These are phyloP conservation scores for Ophiothrix spiculata DNA, from an alignment of 35 echinoderm and acorn worm genomes.

Conservation along the genomic window DNA sequence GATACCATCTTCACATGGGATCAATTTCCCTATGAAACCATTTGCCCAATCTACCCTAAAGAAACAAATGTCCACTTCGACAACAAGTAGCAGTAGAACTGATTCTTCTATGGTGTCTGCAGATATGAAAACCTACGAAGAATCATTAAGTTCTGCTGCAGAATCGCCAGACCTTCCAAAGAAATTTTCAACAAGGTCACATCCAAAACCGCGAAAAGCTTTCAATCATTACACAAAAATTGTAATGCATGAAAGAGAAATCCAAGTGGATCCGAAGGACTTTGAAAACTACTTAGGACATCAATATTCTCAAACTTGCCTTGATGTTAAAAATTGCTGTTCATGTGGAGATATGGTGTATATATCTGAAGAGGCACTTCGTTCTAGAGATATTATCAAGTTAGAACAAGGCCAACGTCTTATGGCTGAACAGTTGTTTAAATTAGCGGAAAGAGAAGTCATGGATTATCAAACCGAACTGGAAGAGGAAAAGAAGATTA, in stretches of 20 bases:
- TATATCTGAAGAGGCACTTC: not conserved
- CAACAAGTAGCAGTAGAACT: not conserved
- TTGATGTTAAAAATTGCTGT: not conserved
- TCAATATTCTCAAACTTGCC: not conserved
- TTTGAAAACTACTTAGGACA: not conserved
- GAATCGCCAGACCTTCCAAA: not conserved
- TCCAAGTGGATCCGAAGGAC: not conserved
- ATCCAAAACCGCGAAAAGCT: not conserved
- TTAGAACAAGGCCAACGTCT: not conserved
- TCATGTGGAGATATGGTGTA: not conserved
- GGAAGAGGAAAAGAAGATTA: not conserved
- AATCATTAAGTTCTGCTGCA: not conserved
- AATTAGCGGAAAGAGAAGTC: not conserved
- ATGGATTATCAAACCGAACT: not conserved
- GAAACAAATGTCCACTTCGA: not conserved
- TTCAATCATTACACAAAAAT: not conserved
- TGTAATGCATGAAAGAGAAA: not conserved
- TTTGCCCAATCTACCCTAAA: not conserved
- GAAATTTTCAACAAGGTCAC: not conserved
- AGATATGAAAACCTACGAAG: not conserved
- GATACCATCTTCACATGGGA: not conserved
- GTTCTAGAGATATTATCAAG: not conserved
- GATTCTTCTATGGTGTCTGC: not conserved
- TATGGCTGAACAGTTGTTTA: not conserved
- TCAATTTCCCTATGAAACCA: not conserved